phyloP scores from a whole-genome alignment of 2,797 vertebrate genomes.

The Falco naumanni region DNA sequence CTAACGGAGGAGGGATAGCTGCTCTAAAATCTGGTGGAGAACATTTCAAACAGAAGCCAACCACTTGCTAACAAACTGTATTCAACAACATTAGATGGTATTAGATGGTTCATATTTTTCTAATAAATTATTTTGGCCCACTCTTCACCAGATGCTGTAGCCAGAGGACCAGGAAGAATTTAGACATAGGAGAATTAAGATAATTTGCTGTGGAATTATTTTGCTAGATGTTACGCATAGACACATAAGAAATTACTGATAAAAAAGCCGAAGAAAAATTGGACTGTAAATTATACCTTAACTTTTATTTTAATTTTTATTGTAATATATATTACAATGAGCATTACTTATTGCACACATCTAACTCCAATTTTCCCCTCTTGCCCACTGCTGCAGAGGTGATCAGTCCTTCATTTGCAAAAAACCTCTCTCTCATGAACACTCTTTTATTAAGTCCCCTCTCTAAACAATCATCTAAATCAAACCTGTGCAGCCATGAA shows the following conservation, averaged over 20 bases:
- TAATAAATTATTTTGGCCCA: neutral
- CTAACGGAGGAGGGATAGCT: neutral
- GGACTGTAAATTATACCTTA: neutral
- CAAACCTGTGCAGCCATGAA: neutral
- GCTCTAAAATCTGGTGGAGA: neutral
- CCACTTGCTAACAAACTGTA: neutral
- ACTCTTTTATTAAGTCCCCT: neutral
- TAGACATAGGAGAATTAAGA: neutral
- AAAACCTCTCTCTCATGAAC: neutral
- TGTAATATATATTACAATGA: neutral
- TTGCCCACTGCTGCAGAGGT: neutral
- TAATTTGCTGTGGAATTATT: neutral
- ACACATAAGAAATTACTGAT: neutral
- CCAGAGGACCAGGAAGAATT: neutral
- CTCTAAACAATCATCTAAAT: neutral
- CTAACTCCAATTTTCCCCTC: neutral
- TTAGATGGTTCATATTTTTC: neutral
- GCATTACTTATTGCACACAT: neutral
- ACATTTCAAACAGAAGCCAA: constrained; percentile 18
- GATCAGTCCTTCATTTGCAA: neutral
- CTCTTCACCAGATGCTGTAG: neutral
- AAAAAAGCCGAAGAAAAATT: neutral
- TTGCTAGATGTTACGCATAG: neutral
- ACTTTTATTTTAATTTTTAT: neutral
- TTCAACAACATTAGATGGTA: neutral